These are phyloP conservation scores for Nemurella pictetii DNA, from an alignment of 2,888 invertebrate species.

Conservation along the genomic window DNA sequence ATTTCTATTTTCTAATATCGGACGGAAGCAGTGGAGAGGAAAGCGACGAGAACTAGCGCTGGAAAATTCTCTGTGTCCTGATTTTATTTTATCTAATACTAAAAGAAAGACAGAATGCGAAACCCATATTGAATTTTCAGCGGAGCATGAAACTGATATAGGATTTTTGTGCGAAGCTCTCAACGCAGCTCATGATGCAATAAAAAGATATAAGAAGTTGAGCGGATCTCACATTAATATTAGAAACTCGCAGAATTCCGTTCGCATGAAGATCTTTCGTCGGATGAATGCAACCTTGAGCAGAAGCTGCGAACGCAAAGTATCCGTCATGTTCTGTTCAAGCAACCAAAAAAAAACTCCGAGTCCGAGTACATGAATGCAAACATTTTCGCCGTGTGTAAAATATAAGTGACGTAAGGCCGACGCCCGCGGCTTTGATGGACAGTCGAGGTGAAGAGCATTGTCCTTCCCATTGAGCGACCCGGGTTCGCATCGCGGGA, in stretches of 20 bases:
- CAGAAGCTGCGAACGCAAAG: too few relatives aligned
- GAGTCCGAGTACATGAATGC: background rate
- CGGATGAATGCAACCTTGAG: too few relatives aligned
- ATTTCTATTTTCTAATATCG: background rate
- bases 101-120: too few relatives aligned
- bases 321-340: too few relatives aligned
- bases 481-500: background rate
- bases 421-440: background rate
- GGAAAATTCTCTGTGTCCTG: background rate
- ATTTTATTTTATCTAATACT: background rate
- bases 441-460: background rate
- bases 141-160: background rate
- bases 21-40: background rate
- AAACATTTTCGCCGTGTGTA: background rate
- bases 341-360: too few relatives aligned
- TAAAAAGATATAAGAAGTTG: background rate
- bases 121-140: background rate
- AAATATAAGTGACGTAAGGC: background rate
- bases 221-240: background rate
- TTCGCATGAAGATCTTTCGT: too few relatives aligned
- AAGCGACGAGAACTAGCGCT: background rate
- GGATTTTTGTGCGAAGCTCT: background rate
- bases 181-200: too few relatives aligned
- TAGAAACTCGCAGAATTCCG: background rate
- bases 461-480: background rate